These are phyloP conservation scores for Rhinoptilus africanus DNA, from an alignment of 2,113 vertebrate species.

Conservation along the genomic window DNA sequence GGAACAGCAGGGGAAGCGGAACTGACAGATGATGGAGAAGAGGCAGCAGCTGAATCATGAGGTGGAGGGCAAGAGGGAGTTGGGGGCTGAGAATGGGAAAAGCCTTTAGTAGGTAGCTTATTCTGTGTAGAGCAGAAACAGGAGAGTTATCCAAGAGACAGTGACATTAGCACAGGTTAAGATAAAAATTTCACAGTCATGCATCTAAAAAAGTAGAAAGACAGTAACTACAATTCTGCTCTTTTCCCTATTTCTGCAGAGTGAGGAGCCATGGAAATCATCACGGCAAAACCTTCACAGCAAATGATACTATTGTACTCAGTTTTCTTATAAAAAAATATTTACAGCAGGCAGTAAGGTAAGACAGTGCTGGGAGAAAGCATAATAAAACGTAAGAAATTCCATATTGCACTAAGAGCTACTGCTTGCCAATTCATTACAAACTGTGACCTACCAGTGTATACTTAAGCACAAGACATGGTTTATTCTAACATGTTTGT, in stretches of 20 bases:
- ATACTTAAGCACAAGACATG: background rate
- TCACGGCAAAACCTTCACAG: rapidly evolving
- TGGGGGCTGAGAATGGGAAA: slow-evolving; percentile 67
- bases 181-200: background rate
- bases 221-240: background rate
- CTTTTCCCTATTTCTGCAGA: background rate
- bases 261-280: background rate
- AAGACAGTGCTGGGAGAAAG: background rate
- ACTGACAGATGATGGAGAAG: slow-evolving; percentile 70
- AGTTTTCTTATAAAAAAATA: background rate
- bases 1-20: slow-evolving; percentile 67
- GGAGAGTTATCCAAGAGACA: slow-evolving; percentile 47
- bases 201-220: background rate
- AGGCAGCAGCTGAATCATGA: slow-evolving; percentile 75
- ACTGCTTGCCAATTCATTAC: background rate
- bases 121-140: slow-evolving; percentile 79
- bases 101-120: slow-evolving; percentile 70
- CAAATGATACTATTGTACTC: background rate
- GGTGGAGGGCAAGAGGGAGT: slow-evolving; percentile 71
- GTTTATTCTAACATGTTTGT: background rate
- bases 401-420: background rate
- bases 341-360: background rate
- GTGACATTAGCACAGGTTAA: background rate
- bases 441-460: background rate
- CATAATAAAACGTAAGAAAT: background rate